Base-by-base conservation (phyloP, 2,113 vertebrate species). In the Tenebrosternarchus preto region DNA sequence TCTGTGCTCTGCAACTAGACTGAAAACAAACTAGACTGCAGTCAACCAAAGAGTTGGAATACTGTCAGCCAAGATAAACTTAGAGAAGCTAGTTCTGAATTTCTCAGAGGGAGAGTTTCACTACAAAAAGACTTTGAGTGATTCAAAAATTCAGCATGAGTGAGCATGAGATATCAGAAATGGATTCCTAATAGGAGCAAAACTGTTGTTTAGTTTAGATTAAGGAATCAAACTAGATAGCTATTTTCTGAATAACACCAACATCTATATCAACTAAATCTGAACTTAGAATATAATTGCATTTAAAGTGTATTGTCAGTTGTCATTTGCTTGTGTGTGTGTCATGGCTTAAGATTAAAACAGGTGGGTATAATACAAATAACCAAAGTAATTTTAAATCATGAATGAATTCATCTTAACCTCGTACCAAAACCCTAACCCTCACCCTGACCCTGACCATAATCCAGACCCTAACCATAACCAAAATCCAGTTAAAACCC, bases 1-100 rank as follows among this genome's bases (percentile, higher is more conserved):
- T 80, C 78, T 64, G 69, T 69, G 53, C 29, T 71, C 68, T 60
- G 36, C 56, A 60, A 31, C 56, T 33, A 60, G 72, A 74, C 72
- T 29, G 3, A 39, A 36, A 24, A 72, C 43, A 74, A 74, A 74
- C 27, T 50, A 72, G 68, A 72, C 15, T 72, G 25, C 3, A 46
- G 36, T 64, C 59, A 68, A 39, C 46, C 63, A 77, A 31, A n/a
- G 20, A 31, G 20, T 22, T n/a, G 19, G 33, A 36, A 22, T 39
- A 57, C 36, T 36, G 46, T 68, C 7, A 22, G 46, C 63, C 63
- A 77, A 77, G 56, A 29, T 22, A 64, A 68, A 68, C n/a, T 3
- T 36, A 5, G 20, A 50, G n/a, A 16, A 9, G 50, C n/a, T 70
- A 29, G 11, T 70, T 59, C 22, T 61, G 55, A 9, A 46, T 7